Evolutionary conservation across 2,113 vertebrate species (phyloP), one percentile per base, ranked within the genome.

Genomic region (Nanorana parkeri): DNA sequence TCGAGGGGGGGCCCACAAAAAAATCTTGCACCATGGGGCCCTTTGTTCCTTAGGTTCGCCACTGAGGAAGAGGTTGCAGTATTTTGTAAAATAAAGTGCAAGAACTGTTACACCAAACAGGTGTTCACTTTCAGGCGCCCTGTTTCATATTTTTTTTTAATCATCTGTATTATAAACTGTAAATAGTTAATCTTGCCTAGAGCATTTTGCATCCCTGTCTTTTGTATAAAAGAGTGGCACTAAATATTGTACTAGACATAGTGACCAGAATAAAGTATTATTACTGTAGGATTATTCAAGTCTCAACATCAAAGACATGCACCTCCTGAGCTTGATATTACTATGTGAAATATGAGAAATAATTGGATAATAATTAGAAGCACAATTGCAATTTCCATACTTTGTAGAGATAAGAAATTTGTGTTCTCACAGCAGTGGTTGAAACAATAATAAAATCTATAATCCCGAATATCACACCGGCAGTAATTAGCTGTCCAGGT

Each of bases 341-440:
- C 55, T 41, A 61, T 75, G 55, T 75, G 72, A 75, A 75, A 41
- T 75, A 75, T 75, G 32, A 75, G 72, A 75, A 75, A 75, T 75
- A 75, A 75, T 75, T 75, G 72, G 72, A 75, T 75, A 75, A 75
- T 75, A 28, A 75, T 60, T 75, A 75, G 72, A 61, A 61, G 52
- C 72, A 75, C 72, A 75, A 75, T 60, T 75, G 56, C 72, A 75
- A 75, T 75, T 75, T 75, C 55, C 72, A 60, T 75, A 56, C 72
- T 75, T 61, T 75, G 55, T 58, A 74, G 28, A 74, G 71, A 74
- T 74, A 74, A 74, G 71, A 28, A 60, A 74, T 60, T 13, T 75
- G 72, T 61, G 55, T 75, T 75, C 55, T 61, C 72, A 61, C 72
- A 75, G 72, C 72, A 75, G 55, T 75, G 72, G 28, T 36, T 60